phyloP scores from a whole-genome alignment of 2,888 invertebrate species.

The Spicauda simplicius region DNA sequence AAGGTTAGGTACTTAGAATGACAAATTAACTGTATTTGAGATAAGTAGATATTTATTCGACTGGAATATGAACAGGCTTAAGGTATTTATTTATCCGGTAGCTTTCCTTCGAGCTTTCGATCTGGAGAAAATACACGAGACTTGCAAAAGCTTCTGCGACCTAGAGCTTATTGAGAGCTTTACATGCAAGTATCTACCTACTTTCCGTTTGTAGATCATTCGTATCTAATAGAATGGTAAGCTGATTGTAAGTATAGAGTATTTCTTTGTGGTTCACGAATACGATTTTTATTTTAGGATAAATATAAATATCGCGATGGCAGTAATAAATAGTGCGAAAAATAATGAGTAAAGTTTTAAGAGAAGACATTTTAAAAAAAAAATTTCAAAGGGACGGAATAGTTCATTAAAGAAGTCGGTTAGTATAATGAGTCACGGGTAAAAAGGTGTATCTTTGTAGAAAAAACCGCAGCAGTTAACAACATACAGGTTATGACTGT shows the following conservation, averaged over 20 bases:
- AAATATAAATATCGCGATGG: no score
- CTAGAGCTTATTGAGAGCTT: conserved; percentile 19
- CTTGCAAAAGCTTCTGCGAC: conserved; percentile 20
- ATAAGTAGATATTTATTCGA: neutral
- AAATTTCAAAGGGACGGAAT: no score
- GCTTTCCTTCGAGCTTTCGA: conserved; percentile 16
- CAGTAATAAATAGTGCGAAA: no score
- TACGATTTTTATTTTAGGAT: no score
- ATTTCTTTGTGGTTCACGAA: no score
- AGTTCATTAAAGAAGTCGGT: no score
- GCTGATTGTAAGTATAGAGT: neutral
- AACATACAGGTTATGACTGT: no score
- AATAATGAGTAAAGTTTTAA: no score
- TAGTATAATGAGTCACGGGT: no score
- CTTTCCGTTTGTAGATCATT: conserved; percentile 17
- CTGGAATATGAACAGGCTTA: conserved; percentile 16
- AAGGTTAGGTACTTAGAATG: conserved; percentile 47
- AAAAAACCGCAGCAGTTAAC: no score
- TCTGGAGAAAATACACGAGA: conserved; percentile 17
- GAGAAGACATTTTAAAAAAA: no score
- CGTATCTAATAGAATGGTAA: neutral
- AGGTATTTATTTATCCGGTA: conserved; percentile 9
- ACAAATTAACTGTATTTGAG: conserved; percentile 38
- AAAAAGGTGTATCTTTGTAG: no score
- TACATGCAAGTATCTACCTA: conserved; percentile 3